A percentile compares a stretch with the other conserved stretches of the same genome.
Conservation (phyloP, 2,888 invertebrate genomes). For the Anodontia alba region DNA sequence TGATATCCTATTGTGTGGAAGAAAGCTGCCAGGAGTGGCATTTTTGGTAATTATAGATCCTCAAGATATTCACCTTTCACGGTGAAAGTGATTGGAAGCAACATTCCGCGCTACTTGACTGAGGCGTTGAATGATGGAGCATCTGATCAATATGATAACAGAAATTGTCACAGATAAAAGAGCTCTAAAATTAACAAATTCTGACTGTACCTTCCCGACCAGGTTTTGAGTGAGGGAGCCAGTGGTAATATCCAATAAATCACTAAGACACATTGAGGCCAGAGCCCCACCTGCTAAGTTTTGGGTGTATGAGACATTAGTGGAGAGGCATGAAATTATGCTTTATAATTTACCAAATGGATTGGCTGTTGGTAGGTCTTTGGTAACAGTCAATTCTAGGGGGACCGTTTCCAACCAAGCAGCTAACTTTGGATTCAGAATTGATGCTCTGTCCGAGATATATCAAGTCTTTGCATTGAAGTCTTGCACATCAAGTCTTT, state of each 20-base stretch:
- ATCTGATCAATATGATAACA: background rate
- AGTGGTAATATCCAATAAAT: background rate
- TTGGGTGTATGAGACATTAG: background rate
- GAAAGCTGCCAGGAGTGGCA: conserved; percentile 22
- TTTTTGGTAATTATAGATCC: conserved; percentile 38
- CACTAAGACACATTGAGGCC: background rate
- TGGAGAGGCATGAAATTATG: background rate
- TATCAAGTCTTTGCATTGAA: background rate
- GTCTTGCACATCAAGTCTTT: background rate
- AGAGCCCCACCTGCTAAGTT: background rate
- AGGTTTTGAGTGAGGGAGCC: conserved; percentile 1
- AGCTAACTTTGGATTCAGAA: conserved; percentile 3
- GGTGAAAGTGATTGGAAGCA: conserved; percentile 42
- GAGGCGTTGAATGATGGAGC: background rate
- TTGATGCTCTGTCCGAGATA: background rate
- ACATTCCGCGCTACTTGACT: conserved; percentile 7
- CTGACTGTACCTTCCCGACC: background rate
- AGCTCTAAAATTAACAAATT: background rate
- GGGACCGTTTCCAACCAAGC: background rate
- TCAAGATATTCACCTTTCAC: background rate
- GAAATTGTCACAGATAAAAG: background rate
- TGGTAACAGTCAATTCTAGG: background rate
- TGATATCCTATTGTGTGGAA: conserved; percentile 1
- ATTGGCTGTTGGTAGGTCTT: background rate
- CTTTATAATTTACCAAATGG: background rate